These are phyloP conservation scores for Mixornis gularis DNA, from an alignment of 2,113 vertebrate genomes.

Conservation along the genomic window DNA sequence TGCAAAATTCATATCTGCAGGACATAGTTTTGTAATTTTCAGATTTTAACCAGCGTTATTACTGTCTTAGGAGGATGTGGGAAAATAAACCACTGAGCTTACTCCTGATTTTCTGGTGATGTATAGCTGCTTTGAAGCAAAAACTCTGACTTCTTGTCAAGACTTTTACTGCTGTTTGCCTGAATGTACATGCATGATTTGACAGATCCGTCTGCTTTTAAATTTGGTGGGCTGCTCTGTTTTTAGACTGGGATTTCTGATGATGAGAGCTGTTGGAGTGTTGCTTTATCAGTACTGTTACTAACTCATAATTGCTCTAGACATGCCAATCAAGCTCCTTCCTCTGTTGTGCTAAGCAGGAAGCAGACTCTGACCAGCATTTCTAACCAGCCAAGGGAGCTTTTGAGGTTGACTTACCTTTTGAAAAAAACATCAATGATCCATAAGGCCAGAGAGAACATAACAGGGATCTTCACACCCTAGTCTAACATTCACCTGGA, in stretches of 20 bases:
- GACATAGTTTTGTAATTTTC: not conserved
- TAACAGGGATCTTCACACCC: not conserved
- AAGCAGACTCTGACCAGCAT: not conserved
- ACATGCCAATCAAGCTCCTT: not conserved
- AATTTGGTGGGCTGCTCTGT: not conserved
- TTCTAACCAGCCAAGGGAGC: not conserved
- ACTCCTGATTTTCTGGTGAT: not conserved
- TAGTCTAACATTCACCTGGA: not conserved
- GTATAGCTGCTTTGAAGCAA: not conserved
- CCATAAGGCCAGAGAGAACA: not conserved
- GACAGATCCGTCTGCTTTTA: not conserved
- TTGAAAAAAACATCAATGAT: not conserved
- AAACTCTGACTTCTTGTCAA: not conserved
- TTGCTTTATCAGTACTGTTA: not conserved
- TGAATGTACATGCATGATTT: not conserved
- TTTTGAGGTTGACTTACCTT: not conserved
- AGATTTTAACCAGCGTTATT: not conserved
- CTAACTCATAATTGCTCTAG: not conserved
- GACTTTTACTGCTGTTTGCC: not conserved
- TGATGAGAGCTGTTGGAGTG: not conserved
- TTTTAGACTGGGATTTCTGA: not conserved
- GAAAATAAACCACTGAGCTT: not conserved
- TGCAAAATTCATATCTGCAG: not conserved
- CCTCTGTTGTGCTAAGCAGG: not conserved
- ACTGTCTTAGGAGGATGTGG: not conserved